Percentiles rank a stretch among this genome's conserved stretches.
These are phyloP conservation scores for Leptinotarsa haldemani DNA, from an alignment of 2,888 invertebrate species.

Conservation along the genomic window DNA sequence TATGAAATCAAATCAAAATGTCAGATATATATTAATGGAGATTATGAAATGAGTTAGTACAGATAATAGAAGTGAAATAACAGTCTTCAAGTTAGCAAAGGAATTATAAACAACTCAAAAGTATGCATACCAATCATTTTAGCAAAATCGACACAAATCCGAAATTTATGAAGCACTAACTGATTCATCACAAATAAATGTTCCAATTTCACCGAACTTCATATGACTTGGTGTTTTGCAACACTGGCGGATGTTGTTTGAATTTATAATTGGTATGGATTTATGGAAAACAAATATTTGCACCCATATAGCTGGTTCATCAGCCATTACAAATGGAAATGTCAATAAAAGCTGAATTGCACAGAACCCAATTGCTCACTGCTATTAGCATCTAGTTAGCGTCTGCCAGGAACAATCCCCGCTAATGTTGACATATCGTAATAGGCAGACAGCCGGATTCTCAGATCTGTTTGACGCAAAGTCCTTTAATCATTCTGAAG, in stretches of 20 bases:
- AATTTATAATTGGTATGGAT: constrained; percentile 36
- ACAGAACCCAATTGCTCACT: constrained; percentile 22
- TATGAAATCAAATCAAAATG: too few species aligned
- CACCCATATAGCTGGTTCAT: constrained; percentile 30
- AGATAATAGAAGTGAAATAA: too few species aligned
- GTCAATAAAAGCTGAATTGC: constrained; percentile 28
- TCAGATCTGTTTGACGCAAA: not conserved
- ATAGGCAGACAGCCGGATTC: constrained; percentile 2
- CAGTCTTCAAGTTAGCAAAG: too few species aligned
- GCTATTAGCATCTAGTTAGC: constrained; percentile 27
- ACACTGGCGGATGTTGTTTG: constrained; percentile 26
- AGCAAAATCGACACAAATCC: not conserved
- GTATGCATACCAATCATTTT: not conserved
- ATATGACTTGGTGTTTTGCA: constrained; percentile 22
- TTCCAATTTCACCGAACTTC: constrained; percentile 30
- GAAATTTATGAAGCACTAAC: constrained; percentile 24
- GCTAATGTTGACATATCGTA: constrained; percentile 17
- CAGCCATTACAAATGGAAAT: constrained; percentile 26
- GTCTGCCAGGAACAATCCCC: not conserved
- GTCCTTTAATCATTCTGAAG: not conserved
- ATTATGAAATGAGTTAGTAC: too few species aligned
- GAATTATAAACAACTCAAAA: not conserved
- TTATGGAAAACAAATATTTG: constrained; percentile 42
- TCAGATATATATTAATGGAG: too few species aligned
- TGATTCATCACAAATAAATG: constrained; percentile 34